Conservation (phyloP, 2,113 vertebrate species). For the Petrocephalus microphthalmus region DNA sequence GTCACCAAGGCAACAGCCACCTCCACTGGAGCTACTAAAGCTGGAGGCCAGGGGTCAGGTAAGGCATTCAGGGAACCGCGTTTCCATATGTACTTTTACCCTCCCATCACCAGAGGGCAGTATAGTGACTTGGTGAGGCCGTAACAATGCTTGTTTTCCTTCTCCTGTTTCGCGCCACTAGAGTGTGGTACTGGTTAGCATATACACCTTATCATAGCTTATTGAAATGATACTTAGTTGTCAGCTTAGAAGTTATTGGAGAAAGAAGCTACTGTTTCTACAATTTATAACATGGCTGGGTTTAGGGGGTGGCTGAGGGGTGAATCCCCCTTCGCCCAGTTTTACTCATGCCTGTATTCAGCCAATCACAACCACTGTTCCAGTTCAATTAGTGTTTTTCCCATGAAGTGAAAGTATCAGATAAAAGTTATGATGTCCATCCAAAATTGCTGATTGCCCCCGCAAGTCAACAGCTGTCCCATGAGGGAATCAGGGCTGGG, state of each 20-base stretch:
- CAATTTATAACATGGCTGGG: not conserved
- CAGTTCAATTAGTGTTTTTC: not conserved
- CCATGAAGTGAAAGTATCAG: not conserved
- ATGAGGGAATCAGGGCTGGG: not conserved
- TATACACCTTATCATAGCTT: not conserved
- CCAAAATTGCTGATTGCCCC: not conserved
- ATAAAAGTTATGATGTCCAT: not conserved
- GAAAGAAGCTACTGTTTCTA: not conserved
- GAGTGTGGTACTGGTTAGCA: not conserved
- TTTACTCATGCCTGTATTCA: not conserved
- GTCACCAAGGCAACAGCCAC: conserved; percentile 73
- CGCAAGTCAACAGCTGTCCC: not conserved
- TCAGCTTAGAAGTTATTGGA: not conserved
- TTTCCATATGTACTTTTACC: not conserved
- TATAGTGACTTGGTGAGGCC: not conserved
- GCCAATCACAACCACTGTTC: not conserved
- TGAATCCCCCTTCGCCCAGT: not conserved
- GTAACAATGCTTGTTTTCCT: not conserved
- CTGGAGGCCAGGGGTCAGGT: conserved; percentile 80
- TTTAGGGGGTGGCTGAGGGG: not conserved
- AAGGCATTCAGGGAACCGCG: conserved; percentile 19
- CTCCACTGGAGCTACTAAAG: conserved; percentile 72
- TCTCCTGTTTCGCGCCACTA: not conserved
- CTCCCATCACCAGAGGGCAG: not conserved
- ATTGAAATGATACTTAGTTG: not conserved